Percentiles rank a stretch among this genome's conserved stretches.
These are phyloP conservation scores for Phalacrocorax brasilianus DNA, from an alignment of 2,113 vertebrate genomes.

Conservation along the genomic window DNA sequence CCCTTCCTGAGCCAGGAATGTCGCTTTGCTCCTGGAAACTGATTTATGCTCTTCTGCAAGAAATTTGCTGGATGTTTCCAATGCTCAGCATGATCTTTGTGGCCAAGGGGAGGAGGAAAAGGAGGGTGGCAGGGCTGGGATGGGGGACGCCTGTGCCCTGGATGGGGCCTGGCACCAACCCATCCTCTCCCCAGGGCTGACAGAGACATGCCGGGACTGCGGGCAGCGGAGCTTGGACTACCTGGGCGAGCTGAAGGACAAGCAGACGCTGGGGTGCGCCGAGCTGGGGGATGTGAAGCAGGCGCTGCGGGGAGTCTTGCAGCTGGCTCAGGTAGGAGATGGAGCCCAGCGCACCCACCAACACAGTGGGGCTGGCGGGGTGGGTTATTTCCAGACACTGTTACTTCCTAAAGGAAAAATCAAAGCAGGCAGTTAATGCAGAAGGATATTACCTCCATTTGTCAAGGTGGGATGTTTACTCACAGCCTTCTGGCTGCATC, in stretches of 20 bases:
- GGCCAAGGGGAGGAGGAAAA: background rate
- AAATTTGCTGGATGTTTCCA: background rate
- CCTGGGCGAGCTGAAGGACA: slow-evolving; percentile 81
- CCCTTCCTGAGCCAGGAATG: background rate
- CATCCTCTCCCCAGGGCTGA: slow-evolving; percentile 74
- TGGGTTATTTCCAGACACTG: too few species aligned
- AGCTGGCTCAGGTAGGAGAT: slow-evolving; percentile 84
- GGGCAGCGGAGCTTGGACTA: slow-evolving; percentile 81
- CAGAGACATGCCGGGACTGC: slow-evolving; percentile 84
- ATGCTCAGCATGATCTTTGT: background rate
- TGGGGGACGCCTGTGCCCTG: background rate
- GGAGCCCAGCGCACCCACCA: background rate
- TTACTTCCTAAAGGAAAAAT: background rate
- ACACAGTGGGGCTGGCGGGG: too few species aligned
- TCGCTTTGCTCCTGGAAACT: background rate
- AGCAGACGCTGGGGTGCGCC: slow-evolving; percentile 71
- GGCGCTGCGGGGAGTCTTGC: slow-evolving; percentile 78
- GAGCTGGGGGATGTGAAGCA: slow-evolving; percentile 71
- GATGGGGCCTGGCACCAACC: fast-evolving
- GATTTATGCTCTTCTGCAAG: background rate
- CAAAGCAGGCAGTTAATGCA: background rate
- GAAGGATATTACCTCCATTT: fast-evolving
- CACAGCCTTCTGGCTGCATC: background rate
- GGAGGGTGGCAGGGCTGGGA: background rate
- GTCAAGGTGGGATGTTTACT: background rate